A percentile compares a stretch with the other conserved stretches of the same genome.
phyloP scores from a whole-genome alignment of 1,140 invertebrate species.

The Drosophila erecta region DNA sequence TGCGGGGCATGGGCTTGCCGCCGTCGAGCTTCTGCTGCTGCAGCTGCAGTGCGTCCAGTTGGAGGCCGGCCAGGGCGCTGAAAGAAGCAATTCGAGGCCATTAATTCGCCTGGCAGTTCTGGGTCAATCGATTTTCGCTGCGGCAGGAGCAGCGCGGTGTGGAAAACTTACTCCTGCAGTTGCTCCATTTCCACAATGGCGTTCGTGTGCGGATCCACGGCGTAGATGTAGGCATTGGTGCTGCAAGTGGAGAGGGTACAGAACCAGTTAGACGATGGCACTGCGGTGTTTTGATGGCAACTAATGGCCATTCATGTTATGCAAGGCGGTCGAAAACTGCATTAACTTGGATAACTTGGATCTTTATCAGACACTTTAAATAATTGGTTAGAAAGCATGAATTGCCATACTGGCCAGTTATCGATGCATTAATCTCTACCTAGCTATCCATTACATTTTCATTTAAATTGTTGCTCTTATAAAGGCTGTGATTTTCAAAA shows the following conservation, averaged over 20 bases:
- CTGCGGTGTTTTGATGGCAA: conserved; percentile 1
- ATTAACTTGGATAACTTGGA: background rate
- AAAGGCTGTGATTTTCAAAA: too few species aligned
- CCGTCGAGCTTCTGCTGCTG: conserved; percentile 63
- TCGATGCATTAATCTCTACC: too few species aligned
- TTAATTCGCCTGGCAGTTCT: conserved; percentile 27
- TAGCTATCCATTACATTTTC: too few species aligned
- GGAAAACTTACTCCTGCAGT: conserved; percentile 88
- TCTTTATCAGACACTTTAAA: background rate
- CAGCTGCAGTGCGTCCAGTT: conserved; percentile 72
- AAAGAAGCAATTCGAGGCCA: conserved; percentile 4
- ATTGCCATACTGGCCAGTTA: too few species aligned
- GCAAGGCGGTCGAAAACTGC: background rate
- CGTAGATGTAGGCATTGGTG: conserved; percentile 93
- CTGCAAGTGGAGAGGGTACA: conserved; percentile 84
- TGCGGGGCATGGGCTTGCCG: conserved; percentile 80
- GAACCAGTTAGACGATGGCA: conserved; percentile 15
- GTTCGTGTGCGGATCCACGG: conserved; percentile 92
- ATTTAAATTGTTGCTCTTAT: too few species aligned
- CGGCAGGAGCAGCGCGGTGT: background rate
- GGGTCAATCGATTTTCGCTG: conserved; percentile 24
- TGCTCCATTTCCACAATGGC: conserved; percentile 92
- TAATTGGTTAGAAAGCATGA: too few species aligned
- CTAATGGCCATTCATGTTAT: conserved; percentile 5
- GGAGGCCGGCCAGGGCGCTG: conserved; percentile 66